Base-by-base conservation (phyloP, 2,113 vertebrate species). In the Cyprinus carpio region DNA sequence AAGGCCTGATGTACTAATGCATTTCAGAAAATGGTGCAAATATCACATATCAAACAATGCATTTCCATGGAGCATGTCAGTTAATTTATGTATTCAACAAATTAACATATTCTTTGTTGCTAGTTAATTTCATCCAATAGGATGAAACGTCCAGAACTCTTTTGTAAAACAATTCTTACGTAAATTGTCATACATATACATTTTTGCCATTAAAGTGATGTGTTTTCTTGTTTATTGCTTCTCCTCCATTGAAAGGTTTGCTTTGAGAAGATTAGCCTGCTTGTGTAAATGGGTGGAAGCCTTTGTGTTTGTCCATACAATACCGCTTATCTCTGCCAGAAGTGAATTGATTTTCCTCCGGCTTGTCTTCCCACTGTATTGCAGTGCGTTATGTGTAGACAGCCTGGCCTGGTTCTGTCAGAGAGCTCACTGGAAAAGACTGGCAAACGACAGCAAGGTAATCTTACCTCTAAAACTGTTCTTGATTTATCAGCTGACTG, bases 341-440 rank as follows among this genome's bases (percentile, higher is more conserved):
- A 77, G 54, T 90, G 89, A 86, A 89, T 90, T 85, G 89, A 90
- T 90, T 90, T 89, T 85, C 76, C 82, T 87, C 75, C 18, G 71
- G 81, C 84, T 87, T 80, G 69, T 78, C 83, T 85, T 88, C 82
- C 74, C 74, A 82, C 77, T 86, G 82, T 84, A 85, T 88, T 75
- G 81, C 77, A 71, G 88, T 16, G 46, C 69, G 75, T 84, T 74
- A 65, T 23, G 86, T 65, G 71, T 79, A 88, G 87, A 89, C 90
- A 87, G 84, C 56, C 82, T 89, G 90, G 81, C 90, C 90, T 84
- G 82, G 89, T 86, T 89, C 90, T 90, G 90, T 90, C 90, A 90
- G 78, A 82, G 75, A 40, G 51, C 80, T 84, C 89, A 82, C 29
- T 82, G 85, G 76, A 75, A 83, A 81, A 54, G 78, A 86, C 88